phyloP scores from a whole-genome alignment of 2,888 invertebrate genomes.

The Melangyna quadrimaculata region DNA sequence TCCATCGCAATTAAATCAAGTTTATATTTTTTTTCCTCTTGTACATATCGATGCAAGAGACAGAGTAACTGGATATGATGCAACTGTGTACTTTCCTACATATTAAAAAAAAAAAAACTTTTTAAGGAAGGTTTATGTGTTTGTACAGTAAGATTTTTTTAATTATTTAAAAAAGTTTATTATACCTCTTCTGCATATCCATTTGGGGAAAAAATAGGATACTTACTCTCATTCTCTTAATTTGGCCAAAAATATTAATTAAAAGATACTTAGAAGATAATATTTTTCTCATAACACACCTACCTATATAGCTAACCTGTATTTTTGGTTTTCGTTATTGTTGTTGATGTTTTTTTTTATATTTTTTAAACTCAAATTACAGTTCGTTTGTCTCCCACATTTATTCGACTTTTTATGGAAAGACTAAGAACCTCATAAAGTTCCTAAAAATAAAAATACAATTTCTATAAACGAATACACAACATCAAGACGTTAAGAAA shows the following conservation, averaged over 20 bases:
- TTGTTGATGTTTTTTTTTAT: slow-evolving; percentile 21
- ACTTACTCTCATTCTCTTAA: background rate
- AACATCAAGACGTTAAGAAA: background rate
- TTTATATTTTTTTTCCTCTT: background rate
- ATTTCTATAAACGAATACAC: slow-evolving; percentile 5
- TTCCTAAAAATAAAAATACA: slow-evolving; percentile 58
- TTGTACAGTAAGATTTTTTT: slow-evolving; percentile 22
- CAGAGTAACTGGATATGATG: background rate
- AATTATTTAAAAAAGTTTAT: slow-evolving; percentile 29
- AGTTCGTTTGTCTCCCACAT: slow-evolving; percentile 62
- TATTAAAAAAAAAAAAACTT: background rate
- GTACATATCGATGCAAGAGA: background rate
- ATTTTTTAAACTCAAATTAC: slow-evolving; percentile 47
- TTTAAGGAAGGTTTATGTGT: too few relatives aligned
- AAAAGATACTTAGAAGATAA: slow-evolving; percentile 29
- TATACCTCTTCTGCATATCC: background rate
- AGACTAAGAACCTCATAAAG: slow-evolving; percentile 66
- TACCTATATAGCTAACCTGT: background rate
- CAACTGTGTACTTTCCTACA: background rate
- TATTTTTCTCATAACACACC: background rate
- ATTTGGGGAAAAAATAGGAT: background rate
- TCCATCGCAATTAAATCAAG: slow-evolving; percentile 23
- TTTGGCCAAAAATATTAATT: slow-evolving; percentile 29
- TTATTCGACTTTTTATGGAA: slow-evolving; percentile 64
- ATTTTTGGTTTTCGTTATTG: background rate